Evolutionary conservation across 2,113 vertebrate species (phyloP).

Genomic region (Turdus rufiventris): DNA sequence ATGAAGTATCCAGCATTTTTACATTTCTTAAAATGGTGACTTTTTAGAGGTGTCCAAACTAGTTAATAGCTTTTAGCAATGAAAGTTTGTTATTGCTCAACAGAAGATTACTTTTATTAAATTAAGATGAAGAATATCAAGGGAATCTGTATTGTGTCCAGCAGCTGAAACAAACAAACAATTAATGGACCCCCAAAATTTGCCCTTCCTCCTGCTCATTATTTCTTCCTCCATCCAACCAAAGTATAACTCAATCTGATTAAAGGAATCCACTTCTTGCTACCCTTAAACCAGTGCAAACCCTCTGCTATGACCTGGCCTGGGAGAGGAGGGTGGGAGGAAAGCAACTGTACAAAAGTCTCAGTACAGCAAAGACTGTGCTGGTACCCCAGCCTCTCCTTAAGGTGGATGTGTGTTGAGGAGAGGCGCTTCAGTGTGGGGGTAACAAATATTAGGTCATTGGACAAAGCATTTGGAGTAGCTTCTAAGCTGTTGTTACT

Average conservation of each 20-base stretch:
- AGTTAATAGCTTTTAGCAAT: background rate
- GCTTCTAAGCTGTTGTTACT: background rate
- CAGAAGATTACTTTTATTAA: background rate
- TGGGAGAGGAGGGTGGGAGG: background rate
- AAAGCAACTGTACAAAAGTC: background rate
- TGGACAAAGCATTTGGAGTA: background rate
- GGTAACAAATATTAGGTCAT: fast-evolving
- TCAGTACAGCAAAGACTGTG: background rate
- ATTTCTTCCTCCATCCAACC: background rate
- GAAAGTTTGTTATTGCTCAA: background rate
- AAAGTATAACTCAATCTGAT: background rate
- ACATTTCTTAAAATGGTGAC: background rate
- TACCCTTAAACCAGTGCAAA: background rate
- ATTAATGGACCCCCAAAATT: background rate
- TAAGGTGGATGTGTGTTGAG: background rate
- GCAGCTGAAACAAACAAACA: background rate
- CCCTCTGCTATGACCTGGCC: background rate
- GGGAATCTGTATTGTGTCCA: background rate
- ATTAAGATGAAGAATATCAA: background rate
- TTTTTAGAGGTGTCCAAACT: background rate
- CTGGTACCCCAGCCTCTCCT: background rate
- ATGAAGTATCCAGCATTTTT: background rate
- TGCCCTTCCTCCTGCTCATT: fast-evolving
- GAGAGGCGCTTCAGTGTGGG: too few relatives aligned
- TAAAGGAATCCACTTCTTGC: background rate